Conservation (phyloP, 2,797 vertebrate species). For the Carduelis carduelis region DNA sequence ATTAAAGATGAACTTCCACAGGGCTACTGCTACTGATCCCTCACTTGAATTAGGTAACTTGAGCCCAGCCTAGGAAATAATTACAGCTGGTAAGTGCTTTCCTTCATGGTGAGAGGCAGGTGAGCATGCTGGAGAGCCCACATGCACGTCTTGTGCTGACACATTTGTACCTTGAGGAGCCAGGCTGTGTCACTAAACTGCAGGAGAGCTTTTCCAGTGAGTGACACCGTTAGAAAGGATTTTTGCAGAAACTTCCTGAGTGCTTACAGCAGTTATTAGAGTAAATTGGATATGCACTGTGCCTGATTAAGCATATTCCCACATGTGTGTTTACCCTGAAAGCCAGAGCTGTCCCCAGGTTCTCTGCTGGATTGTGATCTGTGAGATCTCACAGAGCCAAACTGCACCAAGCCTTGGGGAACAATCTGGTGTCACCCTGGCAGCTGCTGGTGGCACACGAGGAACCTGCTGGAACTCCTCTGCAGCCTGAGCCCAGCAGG, state of each 20-base stretch:
- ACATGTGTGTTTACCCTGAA: not conserved
- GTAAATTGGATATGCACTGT: not conserved
- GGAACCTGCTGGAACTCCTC: not conserved
- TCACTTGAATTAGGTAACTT: not conserved
- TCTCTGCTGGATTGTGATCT: not conserved
- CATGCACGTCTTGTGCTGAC: not conserved
- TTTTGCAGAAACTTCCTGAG: not conserved
- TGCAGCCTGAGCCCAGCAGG: accelerated
- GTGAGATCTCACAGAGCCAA: not conserved
- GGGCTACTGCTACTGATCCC: not conserved
- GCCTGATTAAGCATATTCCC: not conserved
- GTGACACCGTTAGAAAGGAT: not conserved
- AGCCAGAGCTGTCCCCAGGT: not conserved
- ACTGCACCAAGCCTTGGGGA: not conserved
- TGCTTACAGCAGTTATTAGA: not conserved
- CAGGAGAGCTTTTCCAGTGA: not conserved
- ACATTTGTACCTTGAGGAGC: not conserved
- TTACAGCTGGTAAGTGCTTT: not conserved
- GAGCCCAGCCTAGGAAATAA: not conserved
- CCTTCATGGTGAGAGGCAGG: not conserved
- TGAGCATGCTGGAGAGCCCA: not conserved
- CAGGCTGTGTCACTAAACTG: not conserved
- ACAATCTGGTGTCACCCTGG: accelerated
- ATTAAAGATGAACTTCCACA: not conserved
- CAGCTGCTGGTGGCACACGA: accelerated